Conservation (phyloP, 2,113 vertebrate species). For the Cottus gobio region DNA sequence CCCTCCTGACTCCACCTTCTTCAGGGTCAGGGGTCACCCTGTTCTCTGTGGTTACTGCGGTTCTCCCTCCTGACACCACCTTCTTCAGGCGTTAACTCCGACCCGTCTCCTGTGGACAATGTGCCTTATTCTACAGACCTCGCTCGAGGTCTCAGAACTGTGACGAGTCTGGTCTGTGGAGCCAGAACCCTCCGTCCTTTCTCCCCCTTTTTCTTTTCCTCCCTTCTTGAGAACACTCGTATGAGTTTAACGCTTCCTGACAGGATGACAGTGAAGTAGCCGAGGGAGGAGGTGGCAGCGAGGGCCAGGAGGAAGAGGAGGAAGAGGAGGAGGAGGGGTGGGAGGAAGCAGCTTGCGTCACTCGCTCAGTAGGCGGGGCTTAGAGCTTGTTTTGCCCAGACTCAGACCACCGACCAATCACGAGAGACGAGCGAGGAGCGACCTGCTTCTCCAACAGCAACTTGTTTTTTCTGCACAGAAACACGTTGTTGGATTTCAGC, state of each 20-base stretch:
- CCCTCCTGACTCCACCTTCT: too few relatives aligned
- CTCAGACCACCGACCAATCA: constrained; percentile 67
- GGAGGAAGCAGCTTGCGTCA: constrained; percentile 63
- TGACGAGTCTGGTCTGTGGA: too few relatives aligned
- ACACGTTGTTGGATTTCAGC: constrained; percentile 15
- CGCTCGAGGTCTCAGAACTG: too few relatives aligned
- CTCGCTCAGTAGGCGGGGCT: constrained; percentile 59
- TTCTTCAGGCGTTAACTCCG: too few relatives aligned
- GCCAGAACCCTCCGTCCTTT: too few relatives aligned
- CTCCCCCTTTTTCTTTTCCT: neutral
- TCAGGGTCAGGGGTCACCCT: too few relatives aligned
- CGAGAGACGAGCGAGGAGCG: constrained; percentile 34
- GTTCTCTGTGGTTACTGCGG: too few relatives aligned
- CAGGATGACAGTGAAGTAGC: too few relatives aligned
- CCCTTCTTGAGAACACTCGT: constrained; percentile 34
- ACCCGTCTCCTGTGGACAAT: too few relatives aligned
- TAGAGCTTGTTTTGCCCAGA: constrained; percentile 66
- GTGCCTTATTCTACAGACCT: too few relatives aligned
- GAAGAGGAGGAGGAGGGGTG: constrained; percentile 30
- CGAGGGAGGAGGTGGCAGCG: too few relatives aligned
- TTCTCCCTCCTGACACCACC: too few relatives aligned
- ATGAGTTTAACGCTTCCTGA: constrained; percentile 74
- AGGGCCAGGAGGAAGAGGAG: constrained; percentile 28
- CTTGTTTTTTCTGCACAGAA: constrained; percentile 66
- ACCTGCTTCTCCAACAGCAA: constrained; percentile 53